Base-by-base conservation (phyloP, 1,140 invertebrate genomes). In the Neocloeon triangulifer region DNA sequence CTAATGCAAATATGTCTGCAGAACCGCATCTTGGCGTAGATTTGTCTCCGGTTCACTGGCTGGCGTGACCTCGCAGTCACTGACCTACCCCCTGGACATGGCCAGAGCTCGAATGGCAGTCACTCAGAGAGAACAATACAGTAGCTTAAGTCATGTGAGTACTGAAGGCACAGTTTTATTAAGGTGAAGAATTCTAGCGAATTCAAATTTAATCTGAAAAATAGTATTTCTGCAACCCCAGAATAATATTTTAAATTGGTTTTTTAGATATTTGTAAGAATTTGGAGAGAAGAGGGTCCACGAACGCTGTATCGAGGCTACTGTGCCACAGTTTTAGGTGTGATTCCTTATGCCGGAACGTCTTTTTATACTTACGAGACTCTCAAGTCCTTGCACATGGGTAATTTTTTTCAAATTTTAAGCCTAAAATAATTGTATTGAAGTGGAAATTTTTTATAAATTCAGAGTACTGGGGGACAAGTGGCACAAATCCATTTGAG, bases 361-460 rank as follows among this genome's bases (percentile, higher is more conserved):
- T 91, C 86, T 25, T 99, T 99, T 56, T 96, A 84, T 51, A 95
- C 88, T 0, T 98, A 94, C 53, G 92, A 97, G 58, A 78, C 79
- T 14, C 57, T 95, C 4, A 97, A 96, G 56, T 65, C 73, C 30
- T 52, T 66, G 35, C 68, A 89, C 49, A 56, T 61, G 48, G 75
- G 85, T 88, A 54, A 58, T 49, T 9, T n/a, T n/a, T n/a, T n/a
- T n/a, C n/a, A n/a, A n/a, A n/a, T n/a, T n/a, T n/a, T n/a, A n/a
- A n/a, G 15, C 8, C 10, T 10, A 29, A 9, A 10, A 15, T 10
- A 9, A 10, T 29, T 10, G 13, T 29, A 39, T 12, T 23, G 9
- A n/a, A 9, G n/a, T 9, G 9, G 9, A n/a, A n/a, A 23, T 23
- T 9, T 9, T 9, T 23, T n/a, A n/a, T n/a, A n/a, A n/a, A n/a